Base-by-base conservation (phyloP, 2,888 invertebrate genomes). In the Lasioglossum malachurum region DNA sequence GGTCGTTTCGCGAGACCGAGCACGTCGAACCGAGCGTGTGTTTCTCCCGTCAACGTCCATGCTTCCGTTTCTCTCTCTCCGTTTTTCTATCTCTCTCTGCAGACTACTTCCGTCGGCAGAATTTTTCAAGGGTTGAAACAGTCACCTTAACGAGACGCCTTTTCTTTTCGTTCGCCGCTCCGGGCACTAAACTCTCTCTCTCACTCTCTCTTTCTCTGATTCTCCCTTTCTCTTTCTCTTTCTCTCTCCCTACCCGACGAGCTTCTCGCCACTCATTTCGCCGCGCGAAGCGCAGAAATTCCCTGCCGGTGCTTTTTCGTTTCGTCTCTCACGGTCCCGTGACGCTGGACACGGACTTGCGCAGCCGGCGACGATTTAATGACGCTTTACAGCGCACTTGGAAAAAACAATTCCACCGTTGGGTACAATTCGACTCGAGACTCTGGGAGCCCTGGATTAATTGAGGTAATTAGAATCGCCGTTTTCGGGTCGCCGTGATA, bases 91-190 rank as follows among this genome's bases (percentile, higher is more conserved):
- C 60, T 16, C 69, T 27, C 74, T 46, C 78, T 49, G 12, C 46
- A 64, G 57, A 69, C 71, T 38, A 72, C 60, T 88, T 89, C 86
- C 87, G 87, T 82, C 83, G 74, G 80, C 82, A 53, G 86, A 88
- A 84, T 87, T 89, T 69, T 87, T 82, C 80, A 80, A 83, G 83
- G 88, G 80, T 87, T 87, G 88, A 89, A 91, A 90, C 91, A 88
- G 89, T 91, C 89, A 86, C 88, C 88, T 89, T 90, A 89, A 91
- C 91, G 88, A 91, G 89, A 82, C 87, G 78, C 72, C 88, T 90
- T 92, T 92, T 91, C 88, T 91, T 83, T 83, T 84, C 80, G 75
- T 86, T 72, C 75, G 57, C 49, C 75, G 87, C 75, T 82, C 69
- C 71, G 80, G 82, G 82, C 84, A 80, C 67, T 87, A 86, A 91